Conservation (phyloP, 2,888 invertebrate species). For the Pardosa pseudoannulata region DNA sequence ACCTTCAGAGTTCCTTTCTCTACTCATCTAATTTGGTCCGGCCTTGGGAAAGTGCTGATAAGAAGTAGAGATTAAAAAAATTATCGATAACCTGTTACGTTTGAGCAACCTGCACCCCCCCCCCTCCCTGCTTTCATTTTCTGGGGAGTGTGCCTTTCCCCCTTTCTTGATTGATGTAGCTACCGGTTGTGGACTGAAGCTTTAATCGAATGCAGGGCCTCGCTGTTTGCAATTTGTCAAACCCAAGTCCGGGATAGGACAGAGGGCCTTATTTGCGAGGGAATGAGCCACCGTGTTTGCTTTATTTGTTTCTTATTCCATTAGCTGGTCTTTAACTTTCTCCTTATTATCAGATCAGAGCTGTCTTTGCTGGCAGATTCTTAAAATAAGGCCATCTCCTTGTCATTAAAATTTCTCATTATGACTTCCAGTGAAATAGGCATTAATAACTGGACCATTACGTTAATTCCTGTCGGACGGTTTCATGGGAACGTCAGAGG, state of each 20-base stretch:
- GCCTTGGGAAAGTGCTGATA: conserved; percentile 37
- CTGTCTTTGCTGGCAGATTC: too few species aligned
- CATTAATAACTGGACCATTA: too few species aligned
- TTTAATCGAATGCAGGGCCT: conserved; percentile 27
- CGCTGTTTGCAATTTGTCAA: conserved; percentile 56
- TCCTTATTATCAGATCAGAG: too few species aligned
- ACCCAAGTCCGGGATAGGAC: conserved; percentile 42
- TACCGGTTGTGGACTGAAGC: conserved; percentile 30
- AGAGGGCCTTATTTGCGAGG: not conserved
- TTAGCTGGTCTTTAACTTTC: too few species aligned
- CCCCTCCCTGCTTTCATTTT: too few species aligned
- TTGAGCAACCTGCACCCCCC: not conserved
- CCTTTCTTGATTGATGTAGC: conserved; percentile 39
- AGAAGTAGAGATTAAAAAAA: conserved; percentile 42
- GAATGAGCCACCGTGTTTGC: not conserved
- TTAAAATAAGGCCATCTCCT: too few species aligned
- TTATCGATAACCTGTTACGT: conserved; percentile 55
- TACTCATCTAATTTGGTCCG: conserved; percentile 32
- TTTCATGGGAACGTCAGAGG: too few species aligned
- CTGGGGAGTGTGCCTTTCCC: too few species aligned
- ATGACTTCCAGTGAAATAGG: too few species aligned
- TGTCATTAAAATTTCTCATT: too few species aligned
- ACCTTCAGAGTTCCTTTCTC: too few species aligned
- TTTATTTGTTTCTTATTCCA: not conserved
- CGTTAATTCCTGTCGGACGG: too few species aligned